phyloP scores from a whole-genome alignment of 2,888 invertebrate species.

The Pheosia tremula region DNA sequence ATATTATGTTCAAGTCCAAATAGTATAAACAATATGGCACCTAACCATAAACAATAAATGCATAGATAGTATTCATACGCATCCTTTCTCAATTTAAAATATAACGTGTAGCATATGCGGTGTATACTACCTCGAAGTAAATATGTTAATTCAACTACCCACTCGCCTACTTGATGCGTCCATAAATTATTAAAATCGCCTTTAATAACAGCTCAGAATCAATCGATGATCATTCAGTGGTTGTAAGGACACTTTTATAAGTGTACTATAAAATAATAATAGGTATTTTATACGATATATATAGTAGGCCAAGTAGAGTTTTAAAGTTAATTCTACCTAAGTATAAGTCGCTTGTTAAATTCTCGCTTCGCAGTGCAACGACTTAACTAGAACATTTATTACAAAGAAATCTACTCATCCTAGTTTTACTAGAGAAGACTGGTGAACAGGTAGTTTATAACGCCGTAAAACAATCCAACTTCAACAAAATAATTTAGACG shows the following conservation, averaged over 20 bases:
- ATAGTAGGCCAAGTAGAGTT: background rate
- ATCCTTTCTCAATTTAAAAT: slow-evolving; percentile 10
- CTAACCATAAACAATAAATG: background rate
- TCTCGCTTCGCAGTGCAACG: background rate
- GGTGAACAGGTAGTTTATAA: background rate
- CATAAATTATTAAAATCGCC: slow-evolving; percentile 40
- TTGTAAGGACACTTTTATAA: background rate
- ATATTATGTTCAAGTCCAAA: no score
- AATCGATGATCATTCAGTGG: slow-evolving; percentile 16
- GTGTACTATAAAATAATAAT: background rate
- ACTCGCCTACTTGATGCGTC: slow-evolving; percentile 29
- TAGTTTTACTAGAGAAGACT: background rate
- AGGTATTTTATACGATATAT: background rate
- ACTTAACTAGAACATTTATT: background rate
- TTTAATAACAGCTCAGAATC: slow-evolving; percentile 31
- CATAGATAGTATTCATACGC: background rate
- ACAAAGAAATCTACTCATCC: slow-evolving; percentile 5
- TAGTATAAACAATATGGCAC: no score
- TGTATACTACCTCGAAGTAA: slow-evolving; percentile 5
- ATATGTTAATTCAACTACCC: slow-evolving; percentile 43
- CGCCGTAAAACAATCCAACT: background rate
- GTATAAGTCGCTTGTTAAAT: background rate
- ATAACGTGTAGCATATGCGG: slow-evolving; percentile 16
- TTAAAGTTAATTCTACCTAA: background rate
- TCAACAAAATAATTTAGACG: background rate